Evolutionary conservation across 2,113 vertebrate genomes (phyloP).

Genomic region (Phoenicopterus ruber): DNA sequence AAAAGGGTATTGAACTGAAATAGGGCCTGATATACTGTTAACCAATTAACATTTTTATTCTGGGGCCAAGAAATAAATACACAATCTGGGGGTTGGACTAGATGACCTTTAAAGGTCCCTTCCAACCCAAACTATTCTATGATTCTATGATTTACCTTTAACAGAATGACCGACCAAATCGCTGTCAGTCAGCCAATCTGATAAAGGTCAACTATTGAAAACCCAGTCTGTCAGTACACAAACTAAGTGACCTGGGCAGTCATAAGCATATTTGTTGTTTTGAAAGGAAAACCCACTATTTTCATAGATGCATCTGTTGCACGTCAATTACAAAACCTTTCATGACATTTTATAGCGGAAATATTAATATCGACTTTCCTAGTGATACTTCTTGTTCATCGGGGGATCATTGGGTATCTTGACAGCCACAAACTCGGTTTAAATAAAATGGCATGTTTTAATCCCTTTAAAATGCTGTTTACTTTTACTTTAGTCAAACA

Average conservation of each 20-base stretch:
- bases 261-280: background rate
- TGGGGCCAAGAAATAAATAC: constrained; percentile 2
- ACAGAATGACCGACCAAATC: constrained; percentile 48
- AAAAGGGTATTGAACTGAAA: background rate
- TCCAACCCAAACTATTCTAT: no score
- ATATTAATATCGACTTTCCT: background rate
- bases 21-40: background rate
- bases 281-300: background rate
- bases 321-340: background rate
- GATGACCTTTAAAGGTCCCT: no score
- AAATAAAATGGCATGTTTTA: background rate
- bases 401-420: background rate
- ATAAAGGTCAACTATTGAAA: constrained; percentile 72
- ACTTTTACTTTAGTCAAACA: background rate
- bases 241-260: background rate
- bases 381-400: background rate
- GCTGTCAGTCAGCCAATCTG: constrained; percentile 65
- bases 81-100: background rate
- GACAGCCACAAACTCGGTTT: background rate
- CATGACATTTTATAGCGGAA: background rate
- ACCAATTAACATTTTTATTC: constrained; percentile 9
- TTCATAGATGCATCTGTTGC: background rate
- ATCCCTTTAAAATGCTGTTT: background rate
- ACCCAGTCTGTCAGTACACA: background rate
- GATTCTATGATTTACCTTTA: constrained; percentile 43